Percentiles rank a stretch among this genome's conserved stretches.
These are phyloP conservation scores for Eupithecia tripunctaria DNA, from an alignment of 2,888 invertebrate species.

Conservation along the genomic window DNA sequence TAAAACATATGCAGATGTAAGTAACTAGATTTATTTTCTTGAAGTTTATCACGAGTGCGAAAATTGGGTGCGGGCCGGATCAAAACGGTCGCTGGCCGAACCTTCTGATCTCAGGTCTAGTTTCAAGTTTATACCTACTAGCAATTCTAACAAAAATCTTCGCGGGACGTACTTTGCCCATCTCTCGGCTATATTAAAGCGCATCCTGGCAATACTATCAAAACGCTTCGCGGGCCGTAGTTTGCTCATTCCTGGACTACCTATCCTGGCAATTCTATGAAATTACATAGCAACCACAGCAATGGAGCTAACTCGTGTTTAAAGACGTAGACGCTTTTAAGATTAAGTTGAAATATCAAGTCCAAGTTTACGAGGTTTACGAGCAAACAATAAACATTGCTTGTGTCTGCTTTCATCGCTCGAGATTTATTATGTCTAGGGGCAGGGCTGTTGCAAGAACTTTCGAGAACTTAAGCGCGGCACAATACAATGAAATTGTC, in stretches of 20 bases:
- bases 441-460: slow-evolving; percentile 18
- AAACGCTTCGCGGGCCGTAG: not conserved
- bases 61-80: not conserved
- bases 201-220: no score
- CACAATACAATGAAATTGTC: no score
- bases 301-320: slow-evolving; percentile 30
- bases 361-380: slow-evolving; percentile 43
- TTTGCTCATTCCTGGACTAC: not conserved
- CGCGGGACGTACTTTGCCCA: no score
- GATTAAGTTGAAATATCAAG: slow-evolving; percentile 43
- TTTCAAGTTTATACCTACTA: no score
- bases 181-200: no score
- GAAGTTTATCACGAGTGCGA: not conserved
- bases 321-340: slow-evolving; percentile 11
- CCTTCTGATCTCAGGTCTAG: no score
- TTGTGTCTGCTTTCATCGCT: slow-evolving; percentile 43
- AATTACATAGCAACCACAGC: slow-evolving; percentile 4
- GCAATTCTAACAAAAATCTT: no score
- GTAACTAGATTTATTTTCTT: no score
- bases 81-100: no score
- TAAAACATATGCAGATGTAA: no score
- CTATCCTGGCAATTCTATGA: not conserved
- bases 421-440: slow-evolving; percentile 43
- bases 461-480: no score
- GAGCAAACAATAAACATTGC: slow-evolving; percentile 43